These are phyloP conservation scores for Ceuthmochares aereus DNA, from an alignment of 2,113 vertebrate genomes.

Conservation along the genomic window DNA sequence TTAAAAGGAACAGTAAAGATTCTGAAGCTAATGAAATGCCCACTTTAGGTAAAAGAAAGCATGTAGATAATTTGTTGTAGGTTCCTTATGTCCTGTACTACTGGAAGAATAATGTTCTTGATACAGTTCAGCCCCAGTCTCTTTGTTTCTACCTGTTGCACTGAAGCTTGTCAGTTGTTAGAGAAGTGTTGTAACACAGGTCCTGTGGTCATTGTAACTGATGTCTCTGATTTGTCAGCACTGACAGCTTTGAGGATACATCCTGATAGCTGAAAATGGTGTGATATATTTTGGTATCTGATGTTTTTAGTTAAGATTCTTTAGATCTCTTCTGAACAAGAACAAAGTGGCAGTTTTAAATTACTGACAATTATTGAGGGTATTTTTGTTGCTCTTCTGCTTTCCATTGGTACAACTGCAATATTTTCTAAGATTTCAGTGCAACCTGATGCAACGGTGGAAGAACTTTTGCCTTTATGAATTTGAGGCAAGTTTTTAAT, in stretches of 20 bases:
- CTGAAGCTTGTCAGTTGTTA: background rate
- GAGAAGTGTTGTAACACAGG: background rate
- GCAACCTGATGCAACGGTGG: background rate
- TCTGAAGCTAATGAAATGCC: conserved; percentile 84
- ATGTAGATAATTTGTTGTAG: background rate
- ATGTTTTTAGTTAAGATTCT: background rate
- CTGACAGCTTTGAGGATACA: background rate
- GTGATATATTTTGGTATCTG: background rate
- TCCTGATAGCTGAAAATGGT: background rate
- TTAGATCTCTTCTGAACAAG: background rate
- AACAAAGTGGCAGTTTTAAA: background rate
- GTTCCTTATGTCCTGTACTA: background rate
- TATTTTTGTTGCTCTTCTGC: background rate
- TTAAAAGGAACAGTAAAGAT: conserved; percentile 87
- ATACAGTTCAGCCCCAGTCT: background rate
- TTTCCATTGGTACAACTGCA: background rate
- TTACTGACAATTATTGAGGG: background rate
- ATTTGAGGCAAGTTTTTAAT: background rate
- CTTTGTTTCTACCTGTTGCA: background rate
- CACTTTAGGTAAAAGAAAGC: conserved; percentile 84
- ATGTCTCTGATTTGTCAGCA: background rate
- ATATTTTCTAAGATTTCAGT: background rate
- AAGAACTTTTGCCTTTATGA: background rate
- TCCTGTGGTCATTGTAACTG: background rate
- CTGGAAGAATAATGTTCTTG: background rate